phyloP scores from a whole-genome alignment of 2,888 invertebrate genomes.

The Tigriopus californicus region DNA sequence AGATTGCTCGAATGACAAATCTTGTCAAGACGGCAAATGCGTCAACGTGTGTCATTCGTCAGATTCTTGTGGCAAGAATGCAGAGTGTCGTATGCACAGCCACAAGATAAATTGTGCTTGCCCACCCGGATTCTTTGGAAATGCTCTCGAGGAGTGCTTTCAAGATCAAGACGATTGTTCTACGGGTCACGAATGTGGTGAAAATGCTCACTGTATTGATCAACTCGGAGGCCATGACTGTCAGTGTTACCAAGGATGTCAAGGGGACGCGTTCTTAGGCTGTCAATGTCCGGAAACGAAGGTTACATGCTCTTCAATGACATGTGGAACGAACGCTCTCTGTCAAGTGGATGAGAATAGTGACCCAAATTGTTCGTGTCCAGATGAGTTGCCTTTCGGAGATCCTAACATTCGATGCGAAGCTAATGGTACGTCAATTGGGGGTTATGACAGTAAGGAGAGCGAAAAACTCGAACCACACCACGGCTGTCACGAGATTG shows the following conservation, averaged over 20 bases:
- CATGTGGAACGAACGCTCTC: constrained; percentile 62
- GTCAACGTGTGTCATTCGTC: constrained; percentile 34
- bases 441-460: no score
- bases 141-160: constrained; percentile 55
- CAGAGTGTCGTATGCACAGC: constrained; percentile 53
- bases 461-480: no score
- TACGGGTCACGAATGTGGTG: constrained; percentile 55
- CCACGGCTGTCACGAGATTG: no score
- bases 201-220: constrained; percentile 61
- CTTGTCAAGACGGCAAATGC: constrained; percentile 20
- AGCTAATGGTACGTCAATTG: no score
- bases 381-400: constrained; percentile 56
- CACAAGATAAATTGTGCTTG: constrained; percentile 65
- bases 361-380: constrained; percentile 49
- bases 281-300: constrained; percentile 50
- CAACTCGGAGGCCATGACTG: constrained; percentile 53
- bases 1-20: constrained; percentile 20
- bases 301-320: constrained; percentile 52
- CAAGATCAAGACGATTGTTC: constrained; percentile 18
- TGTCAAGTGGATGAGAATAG: constrained; percentile 44
- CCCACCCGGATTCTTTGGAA: constrained; percentile 59
- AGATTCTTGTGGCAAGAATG: constrained; percentile 46
- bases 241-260: constrained; percentile 54
- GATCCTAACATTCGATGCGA: constrained; percentile 61
- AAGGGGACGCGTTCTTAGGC: constrained; percentile 58